Conservation (phyloP, 2,113 vertebrate species). For the Neolamprologus tretocephalus region DNA sequence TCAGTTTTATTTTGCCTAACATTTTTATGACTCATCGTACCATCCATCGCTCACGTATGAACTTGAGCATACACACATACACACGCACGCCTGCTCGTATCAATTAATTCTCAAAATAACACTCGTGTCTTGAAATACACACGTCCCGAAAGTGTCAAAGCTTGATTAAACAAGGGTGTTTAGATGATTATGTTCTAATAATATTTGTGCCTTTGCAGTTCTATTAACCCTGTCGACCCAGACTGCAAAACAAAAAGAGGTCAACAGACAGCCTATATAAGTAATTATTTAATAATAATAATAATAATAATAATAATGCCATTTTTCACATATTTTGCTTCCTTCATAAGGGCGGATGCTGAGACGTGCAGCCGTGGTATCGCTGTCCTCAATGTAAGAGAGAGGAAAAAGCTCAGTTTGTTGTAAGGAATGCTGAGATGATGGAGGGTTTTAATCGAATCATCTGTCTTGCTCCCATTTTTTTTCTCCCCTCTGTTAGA, state of each 20-base stretch:
- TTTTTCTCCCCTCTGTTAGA: not conserved
- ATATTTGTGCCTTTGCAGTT: conserved; percentile 13
- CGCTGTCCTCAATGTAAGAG: not conserved
- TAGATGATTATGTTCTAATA: conserved; percentile 47
- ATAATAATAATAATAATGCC: not conserved
- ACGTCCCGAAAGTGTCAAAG: conserved; percentile 32
- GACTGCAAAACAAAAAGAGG: not conserved
- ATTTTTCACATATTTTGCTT: not conserved
- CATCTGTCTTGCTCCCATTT: not conserved
- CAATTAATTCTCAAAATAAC: conserved; percentile 53
- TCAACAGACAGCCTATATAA: not conserved
- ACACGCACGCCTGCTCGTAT: not conserved
- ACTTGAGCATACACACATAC: not conserved
- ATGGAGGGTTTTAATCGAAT: conserved; percentile 1
- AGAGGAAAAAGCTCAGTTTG: not conserved
- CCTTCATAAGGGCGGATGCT: not conserved
- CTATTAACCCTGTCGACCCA: conserved; percentile 13
- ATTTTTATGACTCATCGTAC: not conserved
- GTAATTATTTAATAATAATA: not conserved
- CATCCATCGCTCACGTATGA: not conserved
- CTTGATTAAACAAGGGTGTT: conserved; percentile 44
- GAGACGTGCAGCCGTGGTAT: not conserved
- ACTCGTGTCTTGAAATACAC: conserved; percentile 21
- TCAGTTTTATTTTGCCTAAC: not conserved
- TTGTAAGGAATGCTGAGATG: not conserved